Evolutionary conservation across 2,797 vertebrate genomes (phyloP).

Genomic region (Sternotherus odoratus): DNA sequence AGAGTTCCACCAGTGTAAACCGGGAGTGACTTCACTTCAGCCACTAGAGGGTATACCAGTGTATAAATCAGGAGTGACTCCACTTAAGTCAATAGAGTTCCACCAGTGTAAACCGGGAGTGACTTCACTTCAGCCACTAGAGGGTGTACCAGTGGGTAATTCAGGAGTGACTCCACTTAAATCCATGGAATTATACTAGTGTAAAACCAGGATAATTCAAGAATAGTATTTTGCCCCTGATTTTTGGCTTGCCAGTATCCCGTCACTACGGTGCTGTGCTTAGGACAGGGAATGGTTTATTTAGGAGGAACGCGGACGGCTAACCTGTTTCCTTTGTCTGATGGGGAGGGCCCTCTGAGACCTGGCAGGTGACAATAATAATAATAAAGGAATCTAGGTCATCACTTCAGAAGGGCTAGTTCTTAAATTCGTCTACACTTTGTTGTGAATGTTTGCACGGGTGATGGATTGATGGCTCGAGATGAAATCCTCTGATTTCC

Average conservation of each 20-base stretch:
- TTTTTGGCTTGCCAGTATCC: neutral
- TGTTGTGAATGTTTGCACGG: neutral
- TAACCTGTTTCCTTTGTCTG: neutral
- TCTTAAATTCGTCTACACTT: neutral
- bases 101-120: neutral
- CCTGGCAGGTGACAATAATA: neutral
- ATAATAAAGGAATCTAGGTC: neutral
- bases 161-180: neutral
- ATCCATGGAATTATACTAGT: neutral
- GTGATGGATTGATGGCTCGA: neutral
- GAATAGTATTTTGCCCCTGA: neutral
- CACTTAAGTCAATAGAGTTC: neutral
- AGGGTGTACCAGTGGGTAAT: too few relatives aligned
- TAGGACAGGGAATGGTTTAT: neutral
- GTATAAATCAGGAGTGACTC: neutral
- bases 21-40: neutral
- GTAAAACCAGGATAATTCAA: neutral
- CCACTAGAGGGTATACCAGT: too few relatives aligned
- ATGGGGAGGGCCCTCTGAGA: neutral
- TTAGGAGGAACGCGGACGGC: neutral
- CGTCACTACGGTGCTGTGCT: neutral
- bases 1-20: neutral
- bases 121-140: neutral
- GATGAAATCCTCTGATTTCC: neutral
- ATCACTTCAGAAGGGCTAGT: neutral